These are phyloP conservation scores for Rhagium mordax DNA, from an alignment of 2,888 invertebrate genomes.

Conservation along the genomic window DNA sequence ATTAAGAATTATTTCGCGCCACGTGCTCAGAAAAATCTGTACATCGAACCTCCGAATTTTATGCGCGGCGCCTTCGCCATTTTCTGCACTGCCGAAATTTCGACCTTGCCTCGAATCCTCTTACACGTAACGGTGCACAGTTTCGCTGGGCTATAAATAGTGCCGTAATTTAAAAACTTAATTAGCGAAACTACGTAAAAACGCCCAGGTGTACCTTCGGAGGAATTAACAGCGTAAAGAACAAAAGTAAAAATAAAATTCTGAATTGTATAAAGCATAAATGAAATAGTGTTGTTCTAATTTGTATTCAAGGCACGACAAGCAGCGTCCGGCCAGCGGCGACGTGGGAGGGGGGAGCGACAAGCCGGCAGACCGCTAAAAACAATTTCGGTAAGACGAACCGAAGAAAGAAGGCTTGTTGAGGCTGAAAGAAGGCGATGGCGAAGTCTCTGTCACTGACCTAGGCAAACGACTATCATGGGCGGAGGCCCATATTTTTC, in stretches of 20 bases:
- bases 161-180: slow-evolving; percentile 25
- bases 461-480: slow-evolving; percentile 40
- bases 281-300: slow-evolving; percentile 40
- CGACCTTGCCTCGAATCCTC: too few relatives aligned
- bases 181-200: slow-evolving; percentile 1
- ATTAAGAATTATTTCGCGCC: too few relatives aligned
- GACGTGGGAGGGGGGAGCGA: slow-evolving; percentile 16
- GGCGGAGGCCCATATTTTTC: slow-evolving; percentile 28
- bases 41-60: background rate
- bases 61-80: slow-evolving; percentile 19
- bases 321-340: slow-evolving; percentile 41
- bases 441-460: slow-evolving; percentile 49
- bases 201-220: slow-evolving; percentile 19
- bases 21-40: too few relatives aligned
- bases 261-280: slow-evolving; percentile 19
- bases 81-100: background rate
- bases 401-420: slow-evolving; percentile 45
- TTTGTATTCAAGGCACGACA: slow-evolving; percentile 47
- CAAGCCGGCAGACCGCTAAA: slow-evolving; percentile 53
- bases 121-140: too few relatives aligned
- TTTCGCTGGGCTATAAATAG: background rate
- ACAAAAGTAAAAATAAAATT: slow-evolving; percentile 5
- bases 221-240: slow-evolving; percentile 9
- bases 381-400: slow-evolving; percentile 58
- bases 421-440: slow-evolving; percentile 47